phyloP scores from a whole-genome alignment of 2,113 vertebrate genomes.

The Prionailurus bengalensis region DNA sequence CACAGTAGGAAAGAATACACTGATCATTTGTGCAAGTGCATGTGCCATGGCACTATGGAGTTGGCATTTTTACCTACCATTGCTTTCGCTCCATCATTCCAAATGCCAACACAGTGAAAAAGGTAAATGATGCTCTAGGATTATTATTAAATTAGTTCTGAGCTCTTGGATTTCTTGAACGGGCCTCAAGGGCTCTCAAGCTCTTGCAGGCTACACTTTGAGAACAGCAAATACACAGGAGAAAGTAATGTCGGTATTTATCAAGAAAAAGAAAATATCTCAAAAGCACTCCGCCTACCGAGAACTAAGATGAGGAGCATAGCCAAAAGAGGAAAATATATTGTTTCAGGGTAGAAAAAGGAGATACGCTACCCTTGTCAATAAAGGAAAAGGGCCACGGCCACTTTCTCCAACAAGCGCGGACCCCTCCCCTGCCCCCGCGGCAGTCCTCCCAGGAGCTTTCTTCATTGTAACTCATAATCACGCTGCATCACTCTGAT shows the following conservation, averaged over 20 bases:
- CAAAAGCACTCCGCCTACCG: background rate
- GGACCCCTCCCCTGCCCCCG: no score
- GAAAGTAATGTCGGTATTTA: background rate
- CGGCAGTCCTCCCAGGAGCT: background rate
- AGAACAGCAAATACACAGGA: background rate
- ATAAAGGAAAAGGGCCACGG: background rate
- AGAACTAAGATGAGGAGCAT: background rate
- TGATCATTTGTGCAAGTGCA: no score
- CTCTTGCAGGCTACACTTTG: background rate
- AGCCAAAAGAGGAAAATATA: background rate
- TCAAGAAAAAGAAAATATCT: background rate
- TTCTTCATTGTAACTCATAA: background rate
- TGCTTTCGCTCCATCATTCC: background rate
- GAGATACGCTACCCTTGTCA: background rate
- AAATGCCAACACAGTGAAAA: background rate
- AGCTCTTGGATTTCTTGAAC: background rate
- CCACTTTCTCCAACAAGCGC: background rate
- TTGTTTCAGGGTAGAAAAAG: background rate
- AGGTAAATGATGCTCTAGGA: background rate
- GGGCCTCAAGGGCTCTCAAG: background rate
- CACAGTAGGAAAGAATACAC: background rate
- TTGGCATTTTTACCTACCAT: background rate
- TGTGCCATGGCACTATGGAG: no score
- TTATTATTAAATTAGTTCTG: background rate
- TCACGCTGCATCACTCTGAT: background rate